These are phyloP conservation scores for Aldrovandia affinis DNA, from an alignment of 2,797 vertebrate species.

Conservation along the genomic window DNA sequence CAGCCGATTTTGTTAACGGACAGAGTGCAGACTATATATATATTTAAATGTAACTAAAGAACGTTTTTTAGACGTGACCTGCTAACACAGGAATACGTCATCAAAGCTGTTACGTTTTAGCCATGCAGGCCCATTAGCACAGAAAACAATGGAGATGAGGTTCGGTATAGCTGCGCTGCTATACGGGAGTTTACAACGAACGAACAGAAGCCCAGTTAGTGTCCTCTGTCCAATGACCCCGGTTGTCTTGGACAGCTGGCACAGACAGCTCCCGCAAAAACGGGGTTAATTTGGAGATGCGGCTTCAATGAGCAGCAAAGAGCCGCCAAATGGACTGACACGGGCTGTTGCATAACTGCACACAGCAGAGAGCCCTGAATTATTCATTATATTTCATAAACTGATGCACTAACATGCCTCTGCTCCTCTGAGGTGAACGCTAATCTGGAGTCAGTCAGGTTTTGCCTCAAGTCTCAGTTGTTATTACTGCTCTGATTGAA, in stretches of 20 bases:
- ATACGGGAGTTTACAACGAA: too few relatives aligned
- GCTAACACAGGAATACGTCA: neutral
- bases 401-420: neutral
- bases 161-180: neutral
- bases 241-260: neutral
- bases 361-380: constrained; percentile 39
- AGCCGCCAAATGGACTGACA: constrained; percentile 49
- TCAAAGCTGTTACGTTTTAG: neutral
- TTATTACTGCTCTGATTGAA: too few relatives aligned
- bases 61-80: neutral
- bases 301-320: constrained; percentile 27
- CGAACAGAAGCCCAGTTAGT: too few relatives aligned
- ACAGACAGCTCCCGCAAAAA: neutral
- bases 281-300: constrained; percentile 44
- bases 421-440: neutral
- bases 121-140: neutral
- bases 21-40: constrained; percentile 27
- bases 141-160: neutral
- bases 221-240: neutral
- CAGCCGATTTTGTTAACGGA: constrained; percentile 36
- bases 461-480: too few relatives aligned
- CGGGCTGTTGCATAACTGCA: constrained; percentile 54
- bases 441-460: too few relatives aligned
- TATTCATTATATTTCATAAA: constrained; percentile 36
- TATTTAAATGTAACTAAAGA: constrained; percentile 11